Evolutionary conservation across 2,888 invertebrate species (phyloP).

Genomic region (Ochropacha duplaris): DNA sequence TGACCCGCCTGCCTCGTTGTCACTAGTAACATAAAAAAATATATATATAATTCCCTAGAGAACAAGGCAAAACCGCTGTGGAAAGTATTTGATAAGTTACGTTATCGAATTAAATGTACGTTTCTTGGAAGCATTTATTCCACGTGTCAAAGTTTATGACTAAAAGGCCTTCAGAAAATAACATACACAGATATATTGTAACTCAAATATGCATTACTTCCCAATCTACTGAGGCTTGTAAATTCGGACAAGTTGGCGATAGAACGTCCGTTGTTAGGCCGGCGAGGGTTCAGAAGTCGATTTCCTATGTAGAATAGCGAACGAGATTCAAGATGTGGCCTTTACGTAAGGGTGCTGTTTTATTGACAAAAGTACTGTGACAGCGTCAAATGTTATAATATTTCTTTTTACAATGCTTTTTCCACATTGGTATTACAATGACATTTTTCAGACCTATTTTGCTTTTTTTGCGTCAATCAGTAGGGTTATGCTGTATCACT

Average conservation of each 20-base stretch:
- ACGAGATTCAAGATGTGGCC: constrained; percentile 35
- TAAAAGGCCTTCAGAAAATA: neutral
- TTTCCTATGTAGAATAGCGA: constrained; percentile 45
- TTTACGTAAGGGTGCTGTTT: constrained; percentile 5
- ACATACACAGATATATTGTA: neutral
- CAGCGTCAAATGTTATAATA: neutral
- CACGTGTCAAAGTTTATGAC: neutral
- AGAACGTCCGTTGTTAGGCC: constrained; percentile 1
- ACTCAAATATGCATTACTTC: neutral
- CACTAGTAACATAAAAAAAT: no score
- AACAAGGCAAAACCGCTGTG: no score
- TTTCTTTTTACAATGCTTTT: neutral
- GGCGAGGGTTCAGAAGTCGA: constrained; percentile 38
- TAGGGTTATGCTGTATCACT: no score
- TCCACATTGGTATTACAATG: no score
- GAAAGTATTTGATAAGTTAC: no score
- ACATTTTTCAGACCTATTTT: no score
- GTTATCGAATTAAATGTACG: no score
- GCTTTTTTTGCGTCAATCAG: no score
- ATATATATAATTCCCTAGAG: no score
- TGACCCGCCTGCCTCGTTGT: no score
- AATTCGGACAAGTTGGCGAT: neutral
- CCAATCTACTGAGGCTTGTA: neutral
- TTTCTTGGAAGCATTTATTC: no score
- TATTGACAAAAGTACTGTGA: constrained; percentile 9